Base-by-base conservation (phyloP, 2,113 vertebrate species). In the Glareola pratincola region DNA sequence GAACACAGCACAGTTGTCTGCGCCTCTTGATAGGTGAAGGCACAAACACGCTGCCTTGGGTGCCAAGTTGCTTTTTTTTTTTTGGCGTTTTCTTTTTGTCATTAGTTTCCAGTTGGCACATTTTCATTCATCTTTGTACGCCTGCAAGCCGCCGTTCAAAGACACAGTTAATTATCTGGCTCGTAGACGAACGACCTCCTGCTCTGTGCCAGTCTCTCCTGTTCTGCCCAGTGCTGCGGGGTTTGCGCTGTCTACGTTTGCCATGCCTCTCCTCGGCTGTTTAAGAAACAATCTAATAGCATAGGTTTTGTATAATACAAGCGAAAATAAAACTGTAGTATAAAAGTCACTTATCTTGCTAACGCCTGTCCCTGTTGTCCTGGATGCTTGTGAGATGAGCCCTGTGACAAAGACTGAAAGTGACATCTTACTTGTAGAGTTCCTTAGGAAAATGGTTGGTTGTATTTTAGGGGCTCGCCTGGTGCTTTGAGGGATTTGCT, bases 191-290 rank as follows among this genome's bases (percentile, higher is more conserved):
- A 47, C 7, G 12, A 3, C 29, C 56, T 80, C 15, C 78, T 69
- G 2, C 26, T 17, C 53, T 37, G 43, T 62, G 34, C 60, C 32
- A 3, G 62, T 1, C 41, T 36, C 53, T 73, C 47, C 64, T 36
- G 6, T 37, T 54, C 68, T 37, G 29, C 47, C 3, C 45, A 3
- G n/a, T 5, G 43, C 69, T 12, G 41, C 50, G 22, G 71, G 57
- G 64, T 34, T 51, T 16, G 2, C 22, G 39, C 47, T 48, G 21
- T 2, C 16, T 36, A 1, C 1, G 9, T 9, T 4, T 20, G 60
- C 34, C 60, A 37, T 24, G 30, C 71, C 34, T 76, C 77, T 34
- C 47, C 51, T 50, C 12, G 5, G 18, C 34, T 71, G 6, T 2
- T 23, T 4, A 39, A 68, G 36, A 41, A 84, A 73, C 32, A 82